phyloP scores from a whole-genome alignment of 2,888 invertebrate species.

The Adelognathus sp. region DNA sequence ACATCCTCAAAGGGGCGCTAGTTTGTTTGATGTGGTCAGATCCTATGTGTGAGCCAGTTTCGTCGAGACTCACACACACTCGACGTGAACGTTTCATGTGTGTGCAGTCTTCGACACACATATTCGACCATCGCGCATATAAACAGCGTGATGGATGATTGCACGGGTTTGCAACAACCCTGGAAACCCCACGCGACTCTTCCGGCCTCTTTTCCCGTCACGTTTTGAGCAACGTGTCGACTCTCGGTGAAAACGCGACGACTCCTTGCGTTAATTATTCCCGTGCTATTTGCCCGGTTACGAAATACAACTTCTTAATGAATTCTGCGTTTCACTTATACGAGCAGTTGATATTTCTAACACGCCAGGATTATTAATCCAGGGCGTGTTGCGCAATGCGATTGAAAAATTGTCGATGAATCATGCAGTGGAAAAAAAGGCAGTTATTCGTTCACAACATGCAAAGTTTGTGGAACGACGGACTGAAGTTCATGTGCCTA shows the following conservation, averaged over 20 bases:
- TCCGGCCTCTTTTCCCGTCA: neutral
- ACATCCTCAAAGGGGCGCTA: constrained; percentile 72
- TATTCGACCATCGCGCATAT: neutral
- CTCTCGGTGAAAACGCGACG: neutral
- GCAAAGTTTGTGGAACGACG: too few species aligned
- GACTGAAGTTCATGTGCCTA: too few species aligned
- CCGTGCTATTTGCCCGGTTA: neutral
- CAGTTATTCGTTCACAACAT: too few species aligned
- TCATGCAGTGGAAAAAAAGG: too few species aligned
- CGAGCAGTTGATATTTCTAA: neutral
- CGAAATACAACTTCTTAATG: neutral
- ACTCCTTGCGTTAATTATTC: constrained; percentile 1
- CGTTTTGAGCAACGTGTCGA: neutral
- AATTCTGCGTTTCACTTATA: neutral
- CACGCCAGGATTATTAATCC: neutral
- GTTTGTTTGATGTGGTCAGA: constrained; percentile 73
- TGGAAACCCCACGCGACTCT: neutral
- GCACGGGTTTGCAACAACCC: neutral
- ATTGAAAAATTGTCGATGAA: too few species aligned
- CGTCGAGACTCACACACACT: constrained; percentile 20
- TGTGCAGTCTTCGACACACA: neutral
- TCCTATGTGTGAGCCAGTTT: constrained; percentile 37
- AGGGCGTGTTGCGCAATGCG: too few species aligned
- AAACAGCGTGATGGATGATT: neutral
- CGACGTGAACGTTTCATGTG: neutral